phyloP scores from a whole-genome alignment of 2,113 vertebrate species.

The Mormoops blainvillei region DNA sequence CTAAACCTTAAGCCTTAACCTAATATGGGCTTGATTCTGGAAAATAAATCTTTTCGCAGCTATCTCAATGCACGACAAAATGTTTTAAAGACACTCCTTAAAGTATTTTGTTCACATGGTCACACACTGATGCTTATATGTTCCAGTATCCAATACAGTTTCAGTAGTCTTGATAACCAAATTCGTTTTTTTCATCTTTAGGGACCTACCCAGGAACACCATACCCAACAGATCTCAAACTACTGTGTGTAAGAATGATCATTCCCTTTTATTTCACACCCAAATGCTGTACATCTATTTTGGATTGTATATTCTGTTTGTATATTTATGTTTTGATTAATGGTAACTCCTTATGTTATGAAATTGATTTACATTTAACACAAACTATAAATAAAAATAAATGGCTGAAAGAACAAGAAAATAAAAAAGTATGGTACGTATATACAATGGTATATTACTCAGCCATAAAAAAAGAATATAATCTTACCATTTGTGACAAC shows the following conservation, averaged over 20 bases:
- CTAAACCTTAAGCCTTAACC: not conserved
- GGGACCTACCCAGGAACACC: not conserved
- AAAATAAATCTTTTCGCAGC: not conserved
- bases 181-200: not conserved
- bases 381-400: not conserved
- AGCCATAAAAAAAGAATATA: too few species aligned
- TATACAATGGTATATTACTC: too few species aligned
- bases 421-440: not conserved
- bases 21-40: not conserved
- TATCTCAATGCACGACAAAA: not conserved
- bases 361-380: not conserved
- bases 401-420: not conserved
- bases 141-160: not conserved
- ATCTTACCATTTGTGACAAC: too few species aligned
- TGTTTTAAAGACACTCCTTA: not conserved
- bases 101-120: not conserved
- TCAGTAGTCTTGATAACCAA: not conserved
- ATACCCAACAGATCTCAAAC: not conserved
- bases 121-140: not conserved
- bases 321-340: not conserved
- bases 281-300: not conserved
- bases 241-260: not conserved
- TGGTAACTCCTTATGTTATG: not conserved
- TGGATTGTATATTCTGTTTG: not conserved
- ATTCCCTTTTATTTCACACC: not conserved